phyloP scores from a whole-genome alignment of 2,888 invertebrate genomes.

The Melinaea menophilus region DNA sequence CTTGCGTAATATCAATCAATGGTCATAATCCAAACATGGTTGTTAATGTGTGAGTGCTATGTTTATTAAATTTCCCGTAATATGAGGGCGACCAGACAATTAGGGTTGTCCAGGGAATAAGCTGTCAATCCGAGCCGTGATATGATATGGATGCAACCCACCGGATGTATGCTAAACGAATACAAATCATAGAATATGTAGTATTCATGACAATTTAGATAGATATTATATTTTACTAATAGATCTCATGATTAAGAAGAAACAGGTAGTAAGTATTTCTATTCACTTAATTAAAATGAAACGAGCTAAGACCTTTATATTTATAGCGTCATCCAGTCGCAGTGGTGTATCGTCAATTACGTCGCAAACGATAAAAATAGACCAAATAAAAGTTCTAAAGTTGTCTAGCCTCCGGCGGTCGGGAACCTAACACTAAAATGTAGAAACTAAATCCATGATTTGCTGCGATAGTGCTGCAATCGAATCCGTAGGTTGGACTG shows the following conservation, averaged over 20 bases:
- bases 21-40: constrained; percentile 51
- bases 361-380: constrained; percentile 48
- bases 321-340: constrained; percentile 28
- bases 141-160: constrained; percentile 40
- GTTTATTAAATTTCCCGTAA: constrained; percentile 68
- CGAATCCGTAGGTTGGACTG: constrained; percentile 22
- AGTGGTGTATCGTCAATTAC: constrained; percentile 47
- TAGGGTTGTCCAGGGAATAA: constrained; percentile 62
- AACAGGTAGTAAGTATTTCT: too few relatives aligned
- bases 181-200: too few relatives aligned
- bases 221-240: too few relatives aligned
- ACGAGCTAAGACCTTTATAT: background rate
- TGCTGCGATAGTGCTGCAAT: constrained; percentile 27
- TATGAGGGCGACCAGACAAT: constrained; percentile 54
- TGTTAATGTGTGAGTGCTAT: constrained; percentile 48
- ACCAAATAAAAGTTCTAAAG: constrained; percentile 45
- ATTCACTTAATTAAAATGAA: background rate
- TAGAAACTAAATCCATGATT: constrained; percentile 26
- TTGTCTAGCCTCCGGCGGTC: constrained; percentile 46
- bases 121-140: constrained; percentile 61
- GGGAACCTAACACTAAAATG: constrained; percentile 48
- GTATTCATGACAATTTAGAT: too few relatives aligned
- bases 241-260: too few relatives aligned
- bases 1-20: constrained; percentile 55
- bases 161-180: constrained; percentile 36